These are phyloP conservation scores for Agrotis clavis DNA, from an alignment of 2,888 invertebrate species.

Conservation along the genomic window DNA sequence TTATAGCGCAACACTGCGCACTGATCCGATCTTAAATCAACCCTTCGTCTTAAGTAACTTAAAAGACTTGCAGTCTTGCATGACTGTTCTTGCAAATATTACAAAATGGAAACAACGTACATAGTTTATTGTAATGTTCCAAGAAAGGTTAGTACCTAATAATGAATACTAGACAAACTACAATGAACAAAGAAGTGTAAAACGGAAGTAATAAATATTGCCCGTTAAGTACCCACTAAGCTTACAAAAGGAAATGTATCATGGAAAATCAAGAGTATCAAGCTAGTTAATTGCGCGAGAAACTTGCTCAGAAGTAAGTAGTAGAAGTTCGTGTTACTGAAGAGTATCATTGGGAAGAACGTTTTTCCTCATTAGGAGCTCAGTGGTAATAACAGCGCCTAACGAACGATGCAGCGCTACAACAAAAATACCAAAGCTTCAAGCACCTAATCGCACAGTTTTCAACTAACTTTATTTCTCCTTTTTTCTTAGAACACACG, in stretches of 20 bases:
- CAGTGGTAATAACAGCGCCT: conserved; percentile 74
- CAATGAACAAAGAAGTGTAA: conserved; percentile 44
- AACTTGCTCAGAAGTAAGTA: conserved; percentile 74
- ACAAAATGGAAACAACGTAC: not conserved
- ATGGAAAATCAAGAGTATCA: conserved; percentile 75
- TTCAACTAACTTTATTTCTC: conserved; percentile 52
- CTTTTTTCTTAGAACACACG: conserved; percentile 32
- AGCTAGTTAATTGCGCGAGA: conserved; percentile 78
- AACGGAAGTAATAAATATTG: conserved; percentile 63
- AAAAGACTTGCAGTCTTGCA: conserved; percentile 5
- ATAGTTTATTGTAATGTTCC: conserved; percentile 9
- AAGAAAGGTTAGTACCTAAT: conserved; percentile 24
- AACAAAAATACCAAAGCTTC: conserved; percentile 57
- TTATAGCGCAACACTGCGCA: conserved; percentile 32
- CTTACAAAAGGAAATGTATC: conserved; percentile 69
- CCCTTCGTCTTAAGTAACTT: conserved; percentile 16
- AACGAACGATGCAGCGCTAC: conserved; percentile 74
- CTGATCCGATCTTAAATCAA: conserved; percentile 44
- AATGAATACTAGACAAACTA: conserved; percentile 37
- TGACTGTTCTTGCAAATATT: conserved; percentile 2
- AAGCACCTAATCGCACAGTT: conserved; percentile 60
- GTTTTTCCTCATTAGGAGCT: conserved; percentile 83
- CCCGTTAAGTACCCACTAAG: conserved; percentile 54
- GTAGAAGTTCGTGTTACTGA: conserved; percentile 75
- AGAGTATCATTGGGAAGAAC: conserved; percentile 74